Conservation (phyloP, 2,888 invertebrate genomes). For the Leptarthrus brevirostris region DNA sequence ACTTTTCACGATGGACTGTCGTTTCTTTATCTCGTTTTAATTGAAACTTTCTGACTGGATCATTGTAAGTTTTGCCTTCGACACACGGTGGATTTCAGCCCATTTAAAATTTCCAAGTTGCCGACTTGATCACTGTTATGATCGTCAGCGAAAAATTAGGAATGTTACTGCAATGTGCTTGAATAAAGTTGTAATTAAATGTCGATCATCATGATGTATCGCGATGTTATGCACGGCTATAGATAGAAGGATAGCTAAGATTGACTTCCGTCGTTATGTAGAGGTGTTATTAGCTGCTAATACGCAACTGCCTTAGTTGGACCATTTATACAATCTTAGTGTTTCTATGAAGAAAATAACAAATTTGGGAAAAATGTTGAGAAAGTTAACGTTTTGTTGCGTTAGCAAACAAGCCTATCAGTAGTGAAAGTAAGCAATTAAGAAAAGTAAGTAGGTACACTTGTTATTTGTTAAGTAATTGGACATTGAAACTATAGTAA, state of each 20-base stretch:
- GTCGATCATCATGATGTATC: neutral
- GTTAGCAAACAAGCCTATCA: too few relatives aligned
- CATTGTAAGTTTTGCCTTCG: neutral
- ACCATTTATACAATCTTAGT: too few relatives aligned
- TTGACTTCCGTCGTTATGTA: neutral
- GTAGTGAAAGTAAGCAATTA: too few relatives aligned
- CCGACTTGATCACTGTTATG: neutral
- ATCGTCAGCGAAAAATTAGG: neutral
- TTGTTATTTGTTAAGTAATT: too few relatives aligned
- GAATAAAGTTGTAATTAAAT: neutral
- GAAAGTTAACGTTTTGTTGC: too few relatives aligned
- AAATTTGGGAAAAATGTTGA: too few relatives aligned
- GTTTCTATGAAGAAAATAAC: too few relatives aligned
- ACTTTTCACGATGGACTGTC: neutral
- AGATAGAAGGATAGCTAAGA: too few relatives aligned
- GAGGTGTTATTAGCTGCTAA: neutral
- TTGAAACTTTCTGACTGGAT: neutral
- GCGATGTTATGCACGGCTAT: too few relatives aligned
- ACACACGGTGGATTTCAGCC: neutral
- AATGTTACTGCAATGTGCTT: neutral
- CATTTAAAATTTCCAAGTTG: neutral
- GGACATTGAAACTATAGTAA: too few relatives aligned
- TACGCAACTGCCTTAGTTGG: too few relatives aligned
- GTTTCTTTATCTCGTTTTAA: neutral
- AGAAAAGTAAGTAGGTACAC: too few relatives aligned